Conservation (phyloP, 2,888 invertebrate species). For the Penaeus monodon region DNA sequence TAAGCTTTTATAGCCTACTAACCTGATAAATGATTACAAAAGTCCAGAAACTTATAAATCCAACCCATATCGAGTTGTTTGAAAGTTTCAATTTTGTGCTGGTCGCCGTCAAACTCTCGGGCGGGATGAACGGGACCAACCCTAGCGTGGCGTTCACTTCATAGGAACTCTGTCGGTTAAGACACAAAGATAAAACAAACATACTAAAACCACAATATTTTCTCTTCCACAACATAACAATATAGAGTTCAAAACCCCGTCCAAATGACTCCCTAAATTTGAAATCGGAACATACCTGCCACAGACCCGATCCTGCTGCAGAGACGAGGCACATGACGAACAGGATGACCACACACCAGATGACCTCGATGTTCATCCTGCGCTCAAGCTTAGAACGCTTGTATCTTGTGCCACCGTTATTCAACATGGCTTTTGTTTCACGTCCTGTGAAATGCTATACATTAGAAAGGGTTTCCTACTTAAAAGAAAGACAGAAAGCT, state of each 20-base stretch:
- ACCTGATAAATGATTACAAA: conserved; percentile 95
- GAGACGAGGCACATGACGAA: conserved; percentile 72
- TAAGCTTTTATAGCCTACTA: conserved; percentile 13
- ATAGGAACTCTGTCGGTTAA: conserved; percentile 32
- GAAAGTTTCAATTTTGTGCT: conserved; percentile 21
- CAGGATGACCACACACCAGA: conserved; percentile 79
- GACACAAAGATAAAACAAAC: not conserved
- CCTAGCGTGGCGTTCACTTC: conserved; percentile 40
- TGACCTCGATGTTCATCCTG: conserved; percentile 94
- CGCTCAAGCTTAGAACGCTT: conserved; percentile 92
- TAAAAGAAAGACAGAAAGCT: not conserved
- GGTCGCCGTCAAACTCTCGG: conserved; percentile 3
- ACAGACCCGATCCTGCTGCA: conserved; percentile 70
- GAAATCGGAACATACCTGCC: conserved; percentile 66
- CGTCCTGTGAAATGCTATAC: conserved; percentile 76
- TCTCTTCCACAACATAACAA: not conserved
- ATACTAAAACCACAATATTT: not conserved
- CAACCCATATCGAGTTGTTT: conserved; percentile 75
- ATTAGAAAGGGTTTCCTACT: not conserved
- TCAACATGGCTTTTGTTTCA: conserved; percentile 97
- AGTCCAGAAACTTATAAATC: conserved; percentile 92
- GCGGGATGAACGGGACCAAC: conserved; percentile 58
- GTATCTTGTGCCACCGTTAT: conserved; percentile 94
- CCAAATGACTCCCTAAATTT: not conserved
- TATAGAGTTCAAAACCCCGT: not conserved